Evolutionary conservation across 2,888 invertebrate genomes (phyloP).

Genomic region (Apomyelois bistriatella): DNA sequence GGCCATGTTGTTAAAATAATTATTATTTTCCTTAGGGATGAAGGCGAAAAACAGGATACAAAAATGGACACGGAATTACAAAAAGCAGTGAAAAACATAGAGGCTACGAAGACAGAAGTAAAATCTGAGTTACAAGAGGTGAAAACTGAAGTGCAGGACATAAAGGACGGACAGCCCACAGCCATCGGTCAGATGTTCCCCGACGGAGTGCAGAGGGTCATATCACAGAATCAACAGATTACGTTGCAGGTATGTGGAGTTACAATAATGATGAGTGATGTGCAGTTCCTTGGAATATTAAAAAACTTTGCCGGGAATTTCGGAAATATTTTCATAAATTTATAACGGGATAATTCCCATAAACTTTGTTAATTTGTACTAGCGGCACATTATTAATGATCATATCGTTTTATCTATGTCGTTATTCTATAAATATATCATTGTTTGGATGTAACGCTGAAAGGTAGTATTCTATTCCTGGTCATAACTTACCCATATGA

Average conservation of each 20-base stretch:
- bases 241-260: constrained; percentile 49
- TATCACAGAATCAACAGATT: constrained; percentile 59
- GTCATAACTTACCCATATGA: too few species aligned
- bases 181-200: constrained; percentile 44
- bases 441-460: too few species aligned
- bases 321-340: too few species aligned
- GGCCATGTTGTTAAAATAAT: too few species aligned
- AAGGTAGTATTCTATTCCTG: too few species aligned
- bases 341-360: too few species aligned
- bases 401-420: too few species aligned
- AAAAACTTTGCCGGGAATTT: too few species aligned
- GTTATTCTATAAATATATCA: too few species aligned
- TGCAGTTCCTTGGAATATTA: too few species aligned
- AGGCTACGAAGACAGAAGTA: constrained; percentile 46
- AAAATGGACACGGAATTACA: constrained; percentile 64
- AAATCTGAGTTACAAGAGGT: constrained; percentile 50
- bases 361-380: too few species aligned
- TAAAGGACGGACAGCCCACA: constrained; percentile 40
- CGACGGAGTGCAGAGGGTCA: constrained; percentile 54
- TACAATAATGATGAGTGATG: background rate
- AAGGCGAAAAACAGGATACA: constrained; percentile 50
- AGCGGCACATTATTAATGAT: too few species aligned
- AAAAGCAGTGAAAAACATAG: constrained; percentile 64
- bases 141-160: constrained; percentile 47
- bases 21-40: constrained; percentile 41